phyloP scores from a whole-genome alignment of 2,888 invertebrate genomes.

The Oscheius sp. region DNA sequence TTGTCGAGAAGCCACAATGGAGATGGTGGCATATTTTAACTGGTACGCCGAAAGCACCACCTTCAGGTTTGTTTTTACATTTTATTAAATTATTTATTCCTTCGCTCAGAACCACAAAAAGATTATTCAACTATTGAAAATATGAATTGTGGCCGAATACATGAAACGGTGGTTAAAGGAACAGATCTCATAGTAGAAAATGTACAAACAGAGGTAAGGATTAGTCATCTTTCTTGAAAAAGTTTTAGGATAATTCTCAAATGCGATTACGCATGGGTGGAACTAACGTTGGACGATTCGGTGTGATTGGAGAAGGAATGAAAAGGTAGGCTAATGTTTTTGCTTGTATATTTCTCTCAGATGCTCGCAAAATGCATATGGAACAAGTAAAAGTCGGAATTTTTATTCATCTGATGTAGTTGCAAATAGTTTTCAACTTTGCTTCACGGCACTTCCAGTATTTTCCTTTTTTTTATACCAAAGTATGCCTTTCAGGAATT shows the following conservation, averaged over 20 bases:
- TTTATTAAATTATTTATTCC: neutral
- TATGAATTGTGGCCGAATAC: constrained; percentile 47
- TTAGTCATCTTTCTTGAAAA: neutral
- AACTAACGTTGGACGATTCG: constrained; percentile 34
- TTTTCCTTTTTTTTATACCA: neutral
- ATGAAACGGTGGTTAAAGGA: constrained; percentile 33
- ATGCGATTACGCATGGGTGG: constrained; percentile 43
- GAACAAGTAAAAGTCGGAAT: constrained; percentile 21
- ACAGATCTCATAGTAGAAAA: constrained; percentile 42
- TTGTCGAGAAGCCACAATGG: constrained; percentile 41
- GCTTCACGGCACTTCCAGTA: constrained; percentile 40
- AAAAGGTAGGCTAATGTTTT: constrained; percentile 27
- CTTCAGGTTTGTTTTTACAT: constrained; percentile 29
- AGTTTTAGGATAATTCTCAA: constrained; percentile 34
- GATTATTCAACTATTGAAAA: constrained; percentile 53
- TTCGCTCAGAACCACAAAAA: constrained; percentile 5
- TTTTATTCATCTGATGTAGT: constrained; percentile 45
- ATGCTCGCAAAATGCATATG: constrained; percentile 30
- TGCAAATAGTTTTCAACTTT: constrained; percentile 37
- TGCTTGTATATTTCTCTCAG: neutral
- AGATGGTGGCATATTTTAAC: constrained; percentile 59
- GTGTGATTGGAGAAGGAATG: constrained; percentile 40
- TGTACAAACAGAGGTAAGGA: constrained; percentile 35
- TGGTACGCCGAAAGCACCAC: constrained; percentile 46
- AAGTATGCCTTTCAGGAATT: constrained; percentile 29